Evolutionary conservation across 2,888 invertebrate species (phyloP).

Genomic region (Carpatolechia fugitivella): DNA sequence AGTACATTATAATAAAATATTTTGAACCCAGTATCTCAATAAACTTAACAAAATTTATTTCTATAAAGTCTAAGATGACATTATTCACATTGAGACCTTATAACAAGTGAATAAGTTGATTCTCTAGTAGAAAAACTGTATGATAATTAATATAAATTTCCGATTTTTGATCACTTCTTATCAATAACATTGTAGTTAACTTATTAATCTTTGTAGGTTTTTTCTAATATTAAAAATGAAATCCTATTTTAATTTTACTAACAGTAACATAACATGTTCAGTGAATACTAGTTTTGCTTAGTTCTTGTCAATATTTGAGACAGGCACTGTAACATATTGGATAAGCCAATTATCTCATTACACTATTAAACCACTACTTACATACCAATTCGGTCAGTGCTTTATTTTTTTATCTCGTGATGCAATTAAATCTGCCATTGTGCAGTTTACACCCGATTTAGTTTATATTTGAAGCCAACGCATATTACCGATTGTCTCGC

Average conservation of each 20-base stretch:
- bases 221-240: neutral
- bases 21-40: neutral
- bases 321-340: neutral
- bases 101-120: conserved; percentile 14
- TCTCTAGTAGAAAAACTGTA: conserved; percentile 12
- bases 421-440: no score
- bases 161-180: conserved; percentile 29
- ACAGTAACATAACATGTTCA: neutral
- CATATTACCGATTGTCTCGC: no score
- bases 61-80: neutral
- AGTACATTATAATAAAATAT: neutral
- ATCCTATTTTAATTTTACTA: neutral
- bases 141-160: conserved; percentile 21
- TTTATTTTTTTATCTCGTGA: no score
- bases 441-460: no score
- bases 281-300: neutral
- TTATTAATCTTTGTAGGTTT: conserved; percentile 7
- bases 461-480: no score
- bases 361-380: neutral
- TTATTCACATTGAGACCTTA: conserved; percentile 18
- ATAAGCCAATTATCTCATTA: neutral
- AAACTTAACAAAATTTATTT: neutral
- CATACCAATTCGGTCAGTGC: no score
- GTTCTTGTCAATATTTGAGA: neutral
- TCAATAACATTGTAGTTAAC: conserved; percentile 2